These are phyloP conservation scores for Watsonalla cultraria DNA, from an alignment of 2,888 invertebrate species.

Conservation along the genomic window DNA sequence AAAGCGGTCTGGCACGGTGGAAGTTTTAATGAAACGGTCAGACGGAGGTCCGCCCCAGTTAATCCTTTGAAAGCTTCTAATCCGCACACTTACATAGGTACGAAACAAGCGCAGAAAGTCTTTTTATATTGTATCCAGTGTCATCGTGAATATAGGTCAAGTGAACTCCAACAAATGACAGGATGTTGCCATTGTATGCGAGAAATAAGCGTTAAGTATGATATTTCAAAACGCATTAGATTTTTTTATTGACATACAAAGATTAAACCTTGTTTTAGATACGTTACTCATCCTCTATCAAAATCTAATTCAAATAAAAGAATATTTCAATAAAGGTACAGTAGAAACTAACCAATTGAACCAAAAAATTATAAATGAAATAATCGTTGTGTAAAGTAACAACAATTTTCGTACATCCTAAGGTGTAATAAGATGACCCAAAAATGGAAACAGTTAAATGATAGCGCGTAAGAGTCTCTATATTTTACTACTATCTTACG, in stretches of 20 bases:
- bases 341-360: too few relatives aligned
- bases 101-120: slow-evolving; percentile 29
- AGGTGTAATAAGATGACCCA: too few relatives aligned
- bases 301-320: too few relatives aligned
- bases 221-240: neutral
- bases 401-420: too few relatives aligned
- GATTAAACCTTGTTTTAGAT: too few relatives aligned
- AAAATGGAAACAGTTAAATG: too few relatives aligned
- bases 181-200: neutral
- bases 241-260: neutral
- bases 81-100: slow-evolving; percentile 40
- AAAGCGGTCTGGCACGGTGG: slow-evolving; percentile 27
- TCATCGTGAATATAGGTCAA: slow-evolving; percentile 26
- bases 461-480: too few relatives aligned
- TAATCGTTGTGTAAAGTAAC: too few relatives aligned
- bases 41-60: slow-evolving; percentile 46
- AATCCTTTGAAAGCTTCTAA: slow-evolving; percentile 65
- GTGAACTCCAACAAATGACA: slow-evolving; percentile 3
- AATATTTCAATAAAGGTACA: too few relatives aligned
- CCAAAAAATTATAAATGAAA: too few relatives aligned
- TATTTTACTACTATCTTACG: too few relatives aligned
- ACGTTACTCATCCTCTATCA: too few relatives aligned
- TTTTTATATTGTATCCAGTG: slow-evolving; percentile 30
- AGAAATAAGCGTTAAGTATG: neutral
- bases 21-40: slow-evolving; percentile 62